Percentiles rank a stretch among this genome's conserved stretches.
Conservation (phyloP, 2,113 vertebrate species). For the Esox niger region DNA sequence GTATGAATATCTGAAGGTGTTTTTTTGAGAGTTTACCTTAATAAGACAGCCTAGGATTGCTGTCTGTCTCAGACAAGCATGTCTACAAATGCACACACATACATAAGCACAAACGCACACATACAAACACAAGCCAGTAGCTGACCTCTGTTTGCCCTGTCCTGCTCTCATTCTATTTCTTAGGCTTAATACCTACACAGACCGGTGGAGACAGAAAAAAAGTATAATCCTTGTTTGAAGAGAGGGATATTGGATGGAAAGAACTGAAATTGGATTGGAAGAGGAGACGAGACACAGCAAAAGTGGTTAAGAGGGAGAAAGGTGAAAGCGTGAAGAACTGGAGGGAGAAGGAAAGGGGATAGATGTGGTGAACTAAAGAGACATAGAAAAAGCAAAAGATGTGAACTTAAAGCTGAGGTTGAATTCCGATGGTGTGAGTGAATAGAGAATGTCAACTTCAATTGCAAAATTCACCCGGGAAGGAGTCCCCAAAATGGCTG, state of each 20-base stretch:
- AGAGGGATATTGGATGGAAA: conserved; percentile 66
- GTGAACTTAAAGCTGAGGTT: background rate
- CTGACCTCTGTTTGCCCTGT: conserved; percentile 46
- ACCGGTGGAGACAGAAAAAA: conserved; percentile 56
- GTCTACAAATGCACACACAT: background rate
- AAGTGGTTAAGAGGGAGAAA: background rate
- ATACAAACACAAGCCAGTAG: conserved; percentile 22
- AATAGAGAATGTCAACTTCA: too few species aligned
- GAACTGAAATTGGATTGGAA: background rate
- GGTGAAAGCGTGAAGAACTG: background rate
- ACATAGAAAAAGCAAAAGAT: conserved; percentile 12
- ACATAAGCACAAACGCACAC: background rate
- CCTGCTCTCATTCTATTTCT: conserved; percentile 48
- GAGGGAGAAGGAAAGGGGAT: conserved; percentile 55
- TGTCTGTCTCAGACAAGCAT: conserved; percentile 1
- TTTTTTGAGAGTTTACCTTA: conserved; percentile 54
- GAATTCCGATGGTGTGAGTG: too few species aligned
- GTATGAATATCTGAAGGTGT: too few species aligned
- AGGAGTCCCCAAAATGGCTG: too few species aligned
- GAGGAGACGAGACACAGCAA: background rate
- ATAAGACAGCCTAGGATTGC: conserved; percentile 37
- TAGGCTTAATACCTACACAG: conserved; percentile 55
- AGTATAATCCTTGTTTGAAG: conserved; percentile 62
- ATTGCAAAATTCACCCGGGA: too few species aligned
- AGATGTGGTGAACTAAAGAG: conserved; percentile 47